Percentiles rank a stretch among this genome's conserved stretches.
These are phyloP conservation scores for Pan paniscus DNA, from an alignment of 2,113 vertebrate species.

Conservation along the genomic window DNA sequence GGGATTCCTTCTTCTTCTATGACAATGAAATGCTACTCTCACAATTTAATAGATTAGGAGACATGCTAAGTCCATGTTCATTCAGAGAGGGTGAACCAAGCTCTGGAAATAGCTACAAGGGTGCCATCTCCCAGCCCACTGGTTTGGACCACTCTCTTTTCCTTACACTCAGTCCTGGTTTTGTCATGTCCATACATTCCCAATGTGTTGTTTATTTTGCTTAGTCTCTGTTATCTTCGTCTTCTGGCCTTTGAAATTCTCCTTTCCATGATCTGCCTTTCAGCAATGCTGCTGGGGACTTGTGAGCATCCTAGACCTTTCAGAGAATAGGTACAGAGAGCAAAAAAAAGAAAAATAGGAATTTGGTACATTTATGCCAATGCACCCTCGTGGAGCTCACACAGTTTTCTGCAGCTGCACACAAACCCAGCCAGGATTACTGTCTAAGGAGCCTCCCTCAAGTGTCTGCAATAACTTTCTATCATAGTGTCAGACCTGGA, in stretches of 20 bases:
- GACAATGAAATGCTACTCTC: background rate
- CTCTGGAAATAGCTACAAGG: fast-evolving
- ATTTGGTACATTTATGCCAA: background rate
- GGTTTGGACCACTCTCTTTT: background rate
- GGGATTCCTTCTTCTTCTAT: background rate
- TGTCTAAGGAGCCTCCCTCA: background rate
- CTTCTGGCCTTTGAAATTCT: background rate
- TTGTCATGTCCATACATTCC: fast-evolving
- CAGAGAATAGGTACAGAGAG: background rate
- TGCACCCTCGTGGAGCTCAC: background rate
- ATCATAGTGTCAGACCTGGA: background rate
- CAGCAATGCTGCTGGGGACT: background rate
- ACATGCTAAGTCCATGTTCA: background rate
- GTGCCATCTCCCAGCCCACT: fast-evolving
- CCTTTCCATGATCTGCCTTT: background rate
- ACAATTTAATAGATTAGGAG: background rate
- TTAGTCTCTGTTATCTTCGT: background rate
- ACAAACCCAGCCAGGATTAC: background rate
- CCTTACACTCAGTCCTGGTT: background rate
- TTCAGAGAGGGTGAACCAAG: background rate
- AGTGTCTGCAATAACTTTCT: background rate
- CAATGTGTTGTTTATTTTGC: background rate
- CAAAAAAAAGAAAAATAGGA: background rate
- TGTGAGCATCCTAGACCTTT: background rate
- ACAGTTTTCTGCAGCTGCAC: background rate